Conservation (phyloP, 92 coral and sea anemone genomes). For the Desmophyllum pertusum region DNA sequence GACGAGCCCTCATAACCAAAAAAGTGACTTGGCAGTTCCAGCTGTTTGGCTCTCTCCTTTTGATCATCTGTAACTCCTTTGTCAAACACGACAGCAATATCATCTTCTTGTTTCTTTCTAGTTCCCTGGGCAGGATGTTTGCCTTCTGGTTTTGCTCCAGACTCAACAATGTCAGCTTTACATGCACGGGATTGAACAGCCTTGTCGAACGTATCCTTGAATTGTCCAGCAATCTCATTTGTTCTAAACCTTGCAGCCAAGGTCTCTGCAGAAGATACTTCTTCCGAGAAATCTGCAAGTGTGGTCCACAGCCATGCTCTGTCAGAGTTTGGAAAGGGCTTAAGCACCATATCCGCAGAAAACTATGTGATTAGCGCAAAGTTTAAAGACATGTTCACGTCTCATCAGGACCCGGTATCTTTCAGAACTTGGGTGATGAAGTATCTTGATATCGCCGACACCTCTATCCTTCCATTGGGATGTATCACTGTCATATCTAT, state of each 20-base stretch:
- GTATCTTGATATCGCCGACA: conserved; percentile 87
- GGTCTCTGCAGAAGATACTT: conserved; percentile 72
- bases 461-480: conserved; percentile 99
- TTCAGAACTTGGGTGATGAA: conserved; percentile 62
- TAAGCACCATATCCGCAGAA: conserved; percentile 81
- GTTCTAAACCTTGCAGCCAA: conserved; percentile 86
- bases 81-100: conserved; percentile 44
- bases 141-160: background rate
- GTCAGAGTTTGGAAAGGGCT: conserved; percentile 79
- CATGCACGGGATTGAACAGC: conserved; percentile 13
- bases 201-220: conserved; percentile 71
- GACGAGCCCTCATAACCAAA: conserved; percentile 27
- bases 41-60: conserved; percentile 57
- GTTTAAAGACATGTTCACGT: conserved; percentile 89
- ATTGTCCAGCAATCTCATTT: conserved; percentile 69
- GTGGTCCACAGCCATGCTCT: conserved; percentile 93
- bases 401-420: conserved; percentile 87
- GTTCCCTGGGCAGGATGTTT: background rate
- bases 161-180: background rate
- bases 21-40: conserved; percentile 51
- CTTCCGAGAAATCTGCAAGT: conserved; percentile 91
- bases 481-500: conserved; percentile 71
- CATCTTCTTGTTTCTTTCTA: conserved; percentile 30
- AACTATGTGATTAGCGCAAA: conserved; percentile 93
- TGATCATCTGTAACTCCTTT: conserved; percentile 50